phyloP scores from a whole-genome alignment of 2,113 vertebrate species.

The Poicephalus meyeri region DNA sequence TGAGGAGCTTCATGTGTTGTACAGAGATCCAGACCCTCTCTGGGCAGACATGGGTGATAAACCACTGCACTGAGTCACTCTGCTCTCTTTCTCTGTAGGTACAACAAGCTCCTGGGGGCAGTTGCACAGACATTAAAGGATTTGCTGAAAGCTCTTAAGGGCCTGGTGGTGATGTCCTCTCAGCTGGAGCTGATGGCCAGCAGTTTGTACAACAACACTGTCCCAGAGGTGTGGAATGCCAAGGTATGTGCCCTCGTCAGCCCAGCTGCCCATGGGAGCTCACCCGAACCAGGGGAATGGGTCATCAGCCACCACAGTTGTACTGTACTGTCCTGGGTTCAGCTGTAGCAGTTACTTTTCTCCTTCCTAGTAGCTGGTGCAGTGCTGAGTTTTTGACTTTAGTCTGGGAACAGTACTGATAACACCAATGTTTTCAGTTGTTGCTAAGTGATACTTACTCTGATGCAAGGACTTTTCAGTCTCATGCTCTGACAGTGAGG shows the following conservation, averaged over 20 bases:
- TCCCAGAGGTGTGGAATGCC: slow-evolving; percentile 87
- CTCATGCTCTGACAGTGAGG: too few relatives aligned
- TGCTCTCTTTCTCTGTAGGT: slow-evolving; percentile 70
- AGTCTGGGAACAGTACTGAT: too few relatives aligned
- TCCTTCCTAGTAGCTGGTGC: too few relatives aligned
- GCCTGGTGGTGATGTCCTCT: slow-evolving; percentile 90
- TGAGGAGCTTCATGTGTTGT: neutral
- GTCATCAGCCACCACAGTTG: neutral
- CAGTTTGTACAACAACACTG: slow-evolving; percentile 86
- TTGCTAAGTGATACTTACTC: too few relatives aligned
- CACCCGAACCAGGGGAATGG: neutral
- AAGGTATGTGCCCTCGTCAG: slow-evolving; percentile 68
- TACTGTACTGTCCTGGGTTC: neutral
- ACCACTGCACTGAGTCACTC: fast-evolving
- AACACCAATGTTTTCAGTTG: too few relatives aligned
- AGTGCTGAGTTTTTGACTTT: too few relatives aligned
- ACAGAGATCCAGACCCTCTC: neutral
- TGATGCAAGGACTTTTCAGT: too few relatives aligned
- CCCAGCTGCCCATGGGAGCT: neutral
- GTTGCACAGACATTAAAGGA: slow-evolving; percentile 82
- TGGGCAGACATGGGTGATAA: fast-evolving
- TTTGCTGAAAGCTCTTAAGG: slow-evolving; percentile 88
- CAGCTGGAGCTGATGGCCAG: slow-evolving; percentile 87
- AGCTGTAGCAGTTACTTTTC: too few relatives aligned
- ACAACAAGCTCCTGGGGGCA: slow-evolving; percentile 81